Conservation (phyloP, 2,888 invertebrate species). For the Mesorhabditis sp. region DNA sequence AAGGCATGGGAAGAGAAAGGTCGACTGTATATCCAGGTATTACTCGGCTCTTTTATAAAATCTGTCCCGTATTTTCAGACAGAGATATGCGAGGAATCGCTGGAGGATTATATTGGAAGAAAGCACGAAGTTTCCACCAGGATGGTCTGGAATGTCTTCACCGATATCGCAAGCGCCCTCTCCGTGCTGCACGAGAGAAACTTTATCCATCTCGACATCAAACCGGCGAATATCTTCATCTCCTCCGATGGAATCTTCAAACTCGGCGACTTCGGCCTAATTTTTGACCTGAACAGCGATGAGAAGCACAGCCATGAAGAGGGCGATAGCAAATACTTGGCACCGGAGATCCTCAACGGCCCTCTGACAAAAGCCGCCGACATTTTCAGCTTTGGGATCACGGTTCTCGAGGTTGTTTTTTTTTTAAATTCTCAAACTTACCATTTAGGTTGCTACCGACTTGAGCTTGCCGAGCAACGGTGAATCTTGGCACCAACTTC, state of each 20-base stretch:
- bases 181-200: conserved; percentile 70
- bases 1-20: conserved; percentile 72
- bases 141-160: conserved; percentile 69
- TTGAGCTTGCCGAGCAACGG: conserved; percentile 72
- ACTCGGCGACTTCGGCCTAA: conserved; percentile 74
- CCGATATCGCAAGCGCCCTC: conserved; percentile 66
- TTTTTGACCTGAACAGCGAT: conserved; percentile 66
- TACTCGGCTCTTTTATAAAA: neutral
- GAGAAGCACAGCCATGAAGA: conserved; percentile 60
- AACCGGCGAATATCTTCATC: conserved; percentile 75
- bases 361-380: conserved; percentile 71
- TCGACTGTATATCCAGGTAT: conserved; percentile 27
- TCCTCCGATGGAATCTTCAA: conserved; percentile 69
- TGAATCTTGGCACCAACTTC: conserved; percentile 70
- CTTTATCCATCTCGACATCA: conserved; percentile 74
- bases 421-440: neutral
- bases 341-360: conserved; percentile 71
- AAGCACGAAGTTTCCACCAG: conserved; percentile 67
- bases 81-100: conserved; percentile 69
- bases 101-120: conserved; percentile 66
- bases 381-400: conserved; percentile 68
- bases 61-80: conserved; percentile 61
- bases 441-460: conserved; percentile 66
- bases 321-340: conserved; percentile 75
- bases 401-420: conserved; percentile 20